Conservation (phyloP, 2,888 invertebrate genomes). For the Caenorhabditis drosophilae region DNA sequence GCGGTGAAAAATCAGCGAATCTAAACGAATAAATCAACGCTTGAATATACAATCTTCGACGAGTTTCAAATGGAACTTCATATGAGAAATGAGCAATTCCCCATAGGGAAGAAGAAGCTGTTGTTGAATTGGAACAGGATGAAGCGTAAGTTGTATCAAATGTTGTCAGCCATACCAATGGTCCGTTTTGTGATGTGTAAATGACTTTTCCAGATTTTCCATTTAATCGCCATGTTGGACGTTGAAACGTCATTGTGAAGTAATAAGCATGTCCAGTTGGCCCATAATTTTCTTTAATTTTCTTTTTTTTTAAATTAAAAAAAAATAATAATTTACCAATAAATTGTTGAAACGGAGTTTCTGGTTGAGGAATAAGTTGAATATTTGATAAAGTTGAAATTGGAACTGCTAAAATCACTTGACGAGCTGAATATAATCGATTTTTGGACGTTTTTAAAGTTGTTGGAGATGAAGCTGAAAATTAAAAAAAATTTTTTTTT, state of each 20-base stretch:
- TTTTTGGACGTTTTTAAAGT: constrained; percentile 28
- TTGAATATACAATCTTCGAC: constrained; percentile 30
- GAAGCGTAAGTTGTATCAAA: constrained; percentile 46
- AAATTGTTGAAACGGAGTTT: constrained; percentile 31
- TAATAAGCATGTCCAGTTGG: constrained; percentile 55
- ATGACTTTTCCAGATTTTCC: constrained; percentile 50
- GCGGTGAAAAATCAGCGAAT: constrained; percentile 32
- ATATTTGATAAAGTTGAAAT: constrained; percentile 43
- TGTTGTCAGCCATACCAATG: constrained; percentile 55
- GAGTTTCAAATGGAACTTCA: constrained; percentile 31
- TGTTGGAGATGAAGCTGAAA: constrained; percentile 30
- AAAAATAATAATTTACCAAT: constrained; percentile 35
- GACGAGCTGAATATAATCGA: constrained; percentile 21
- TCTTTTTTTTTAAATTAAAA: constrained; percentile 10
- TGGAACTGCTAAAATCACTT: constrained; percentile 53
- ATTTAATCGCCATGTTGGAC: constrained; percentile 51
- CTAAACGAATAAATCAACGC: constrained; percentile 34
- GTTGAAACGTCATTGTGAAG: constrained; percentile 53
- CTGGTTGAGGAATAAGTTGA: constrained; percentile 40
- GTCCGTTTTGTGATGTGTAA: constrained; percentile 42
- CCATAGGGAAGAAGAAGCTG: constrained; percentile 46
- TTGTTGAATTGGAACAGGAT: constrained; percentile 40
- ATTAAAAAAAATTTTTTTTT: too few relatives aligned
- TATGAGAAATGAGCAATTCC: constrained; percentile 56
- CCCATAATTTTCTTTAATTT: constrained; percentile 53